Conservation (phyloP, 2,113 vertebrate species). For the Cranoglanis bouderius region DNA sequence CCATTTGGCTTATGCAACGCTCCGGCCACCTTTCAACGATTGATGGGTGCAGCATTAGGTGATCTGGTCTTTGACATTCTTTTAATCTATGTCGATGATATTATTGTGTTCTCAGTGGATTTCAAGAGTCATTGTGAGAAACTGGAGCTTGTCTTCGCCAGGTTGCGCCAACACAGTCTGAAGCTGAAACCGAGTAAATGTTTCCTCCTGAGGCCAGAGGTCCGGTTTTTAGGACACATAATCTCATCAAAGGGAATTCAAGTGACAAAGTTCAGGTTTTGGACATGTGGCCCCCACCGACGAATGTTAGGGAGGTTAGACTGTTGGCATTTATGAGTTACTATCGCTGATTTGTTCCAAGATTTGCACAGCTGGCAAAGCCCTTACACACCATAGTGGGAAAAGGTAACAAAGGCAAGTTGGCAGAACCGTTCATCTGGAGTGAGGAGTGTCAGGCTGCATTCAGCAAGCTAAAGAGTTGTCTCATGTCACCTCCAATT, state of each 20-base stretch:
- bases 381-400: not conserved
- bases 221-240: not conserved
- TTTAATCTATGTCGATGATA: not conserved
- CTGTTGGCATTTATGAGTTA: conserved; percentile 35
- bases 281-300: not conserved
- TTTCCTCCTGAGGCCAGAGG: not conserved
- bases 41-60: not conserved
- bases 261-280: conserved; percentile 31
- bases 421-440: not conserved
- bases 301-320: not conserved
- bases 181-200: not conserved
- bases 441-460: conserved; percentile 14
- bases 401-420: not conserved
- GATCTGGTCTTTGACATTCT: not conserved
- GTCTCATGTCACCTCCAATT: not conserved
- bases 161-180: not conserved
- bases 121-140: not conserved
- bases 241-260: not conserved
- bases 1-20: not conserved
- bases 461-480: not conserved
- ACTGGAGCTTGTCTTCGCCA: not conserved
- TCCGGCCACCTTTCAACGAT: not conserved
- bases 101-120: not conserved
- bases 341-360: too few relatives aligned
- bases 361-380: not conserved